Evolutionary conservation across 2,797 vertebrate genomes (phyloP).

Genomic region (Calcarius lapponicus): DNA sequence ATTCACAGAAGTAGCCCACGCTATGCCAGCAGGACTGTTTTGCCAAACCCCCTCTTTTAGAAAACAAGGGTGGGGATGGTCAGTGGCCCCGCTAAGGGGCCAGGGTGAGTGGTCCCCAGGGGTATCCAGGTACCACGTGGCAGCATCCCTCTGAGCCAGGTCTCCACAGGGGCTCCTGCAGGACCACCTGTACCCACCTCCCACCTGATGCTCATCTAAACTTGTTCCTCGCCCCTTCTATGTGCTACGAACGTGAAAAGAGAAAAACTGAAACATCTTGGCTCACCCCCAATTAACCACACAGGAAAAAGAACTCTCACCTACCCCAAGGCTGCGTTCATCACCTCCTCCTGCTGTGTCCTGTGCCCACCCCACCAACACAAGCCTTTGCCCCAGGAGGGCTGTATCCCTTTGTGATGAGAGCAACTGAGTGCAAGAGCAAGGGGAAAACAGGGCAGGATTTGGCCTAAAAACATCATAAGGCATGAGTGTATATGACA

Average conservation of each 20-base stretch:
- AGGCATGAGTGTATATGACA: not conserved
- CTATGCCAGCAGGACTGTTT: not conserved
- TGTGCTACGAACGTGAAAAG: not conserved
- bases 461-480: not conserved
- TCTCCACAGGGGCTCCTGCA: not conserved
- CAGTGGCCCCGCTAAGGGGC: not conserved
- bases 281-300: not conserved
- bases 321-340: not conserved
- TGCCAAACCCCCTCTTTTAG: not conserved
- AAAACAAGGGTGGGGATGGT: not conserved
- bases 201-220: not conserved
- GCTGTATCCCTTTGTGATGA: not conserved
- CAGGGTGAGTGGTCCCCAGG: fast-evolving
- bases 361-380: not conserved
- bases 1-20: not conserved
- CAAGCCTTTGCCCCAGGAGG: not conserved
- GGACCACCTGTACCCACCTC: not conserved
- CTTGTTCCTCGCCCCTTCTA: not conserved
- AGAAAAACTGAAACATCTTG: not conserved
- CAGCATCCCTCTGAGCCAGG: not conserved
- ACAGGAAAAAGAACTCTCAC: fast-evolving
- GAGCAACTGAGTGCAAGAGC: not conserved
- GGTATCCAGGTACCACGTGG: not conserved
- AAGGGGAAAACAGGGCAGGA: not conserved
- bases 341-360: fast-evolving